Evolutionary conservation across 2,797 vertebrate species (phyloP).

Genomic region (Coregonus suidteri): DNA sequence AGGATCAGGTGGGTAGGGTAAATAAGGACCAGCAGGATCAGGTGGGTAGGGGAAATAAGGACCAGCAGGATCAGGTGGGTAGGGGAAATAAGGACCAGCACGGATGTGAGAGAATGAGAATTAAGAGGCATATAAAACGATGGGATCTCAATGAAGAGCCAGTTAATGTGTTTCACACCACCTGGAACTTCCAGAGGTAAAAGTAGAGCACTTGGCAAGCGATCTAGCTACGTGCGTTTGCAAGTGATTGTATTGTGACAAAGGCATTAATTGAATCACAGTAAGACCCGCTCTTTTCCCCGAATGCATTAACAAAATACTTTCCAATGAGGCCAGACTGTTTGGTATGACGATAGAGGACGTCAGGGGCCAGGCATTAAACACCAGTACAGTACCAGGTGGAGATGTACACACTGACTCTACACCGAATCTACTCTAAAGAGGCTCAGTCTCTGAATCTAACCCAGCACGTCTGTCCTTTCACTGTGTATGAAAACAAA

Average conservation of each 20-base stretch:
- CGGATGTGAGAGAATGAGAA: not conserved
- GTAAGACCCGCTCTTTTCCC: not conserved
- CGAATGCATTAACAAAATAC: not conserved
- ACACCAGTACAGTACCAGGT: too few species aligned
- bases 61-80: too few species aligned
- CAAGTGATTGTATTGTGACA: not conserved
- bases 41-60: too few species aligned
- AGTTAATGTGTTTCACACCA: not conserved
- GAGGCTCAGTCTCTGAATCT: too few species aligned
- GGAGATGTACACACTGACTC: too few species aligned
- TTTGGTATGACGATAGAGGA: not conserved
- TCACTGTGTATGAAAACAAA: too few species aligned
- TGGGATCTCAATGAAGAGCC: not conserved
- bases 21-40: too few species aligned
- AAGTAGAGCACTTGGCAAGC: not conserved
- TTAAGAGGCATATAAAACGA: not conserved
- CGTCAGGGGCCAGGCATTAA: too few species aligned
- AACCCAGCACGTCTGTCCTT: too few species aligned
- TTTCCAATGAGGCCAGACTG: not conserved
- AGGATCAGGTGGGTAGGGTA: too few species aligned
- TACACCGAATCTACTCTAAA: too few species aligned
- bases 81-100: not conserved
- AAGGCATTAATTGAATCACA: not conserved
- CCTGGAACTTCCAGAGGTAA: not conserved
- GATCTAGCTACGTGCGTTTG: not conserved